Percentiles rank a stretch among this genome's conserved stretches.
Conservation (phyloP, 2,888 invertebrate species). For the Thalpophila matura region DNA sequence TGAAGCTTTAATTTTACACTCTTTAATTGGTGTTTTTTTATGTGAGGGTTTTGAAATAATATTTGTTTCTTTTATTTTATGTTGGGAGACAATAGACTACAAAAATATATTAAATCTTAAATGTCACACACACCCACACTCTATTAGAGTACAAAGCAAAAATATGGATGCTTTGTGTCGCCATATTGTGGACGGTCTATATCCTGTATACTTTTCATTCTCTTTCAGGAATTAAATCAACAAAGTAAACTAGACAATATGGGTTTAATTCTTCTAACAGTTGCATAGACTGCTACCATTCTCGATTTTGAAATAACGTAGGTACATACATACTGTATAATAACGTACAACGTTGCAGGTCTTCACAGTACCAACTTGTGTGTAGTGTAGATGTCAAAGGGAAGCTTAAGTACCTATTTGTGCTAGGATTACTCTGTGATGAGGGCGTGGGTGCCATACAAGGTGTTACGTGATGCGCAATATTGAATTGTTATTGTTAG, state of each 20-base stretch:
- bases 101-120: no score
- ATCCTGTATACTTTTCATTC: background rate
- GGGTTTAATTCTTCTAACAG: background rate
- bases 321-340: background rate
- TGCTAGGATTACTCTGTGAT: conserved; percentile 23
- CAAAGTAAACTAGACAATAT: background rate
- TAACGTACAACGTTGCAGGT: background rate
- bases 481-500: conserved; percentile 1
- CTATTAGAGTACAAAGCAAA: background rate
- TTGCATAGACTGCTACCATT: no score
- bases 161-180: background rate
- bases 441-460: conserved; percentile 8
- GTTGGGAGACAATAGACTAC: no score
- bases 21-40: no score
- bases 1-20: no score
- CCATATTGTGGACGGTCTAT: background rate
- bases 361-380: background rate
- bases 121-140: background rate
- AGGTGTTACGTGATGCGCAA: background rate
- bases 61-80: no score
- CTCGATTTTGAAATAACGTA: background rate
- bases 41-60: no score
- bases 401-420: conserved; percentile 19
- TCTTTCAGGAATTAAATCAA: background rate
- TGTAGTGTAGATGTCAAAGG: conserved; percentile 1